A percentile compares a stretch with the other conserved stretches of the same genome.
Conservation (phyloP, 92 coral and sea anemone species). For the Phenganax subtilis region DNA sequence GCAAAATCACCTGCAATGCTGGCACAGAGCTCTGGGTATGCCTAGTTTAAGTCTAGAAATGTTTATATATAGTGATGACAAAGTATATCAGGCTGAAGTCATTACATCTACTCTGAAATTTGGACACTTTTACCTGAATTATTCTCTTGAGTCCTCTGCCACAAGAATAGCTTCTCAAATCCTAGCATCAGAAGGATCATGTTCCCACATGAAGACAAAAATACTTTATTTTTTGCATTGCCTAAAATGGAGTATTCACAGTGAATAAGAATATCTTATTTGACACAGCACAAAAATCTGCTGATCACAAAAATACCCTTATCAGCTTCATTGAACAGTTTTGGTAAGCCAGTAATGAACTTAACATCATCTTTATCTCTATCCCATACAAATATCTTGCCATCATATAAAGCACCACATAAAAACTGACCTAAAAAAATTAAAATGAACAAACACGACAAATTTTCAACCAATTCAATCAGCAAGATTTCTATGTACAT, state of each 20-base stretch:
- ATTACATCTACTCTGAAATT: too few species aligned
- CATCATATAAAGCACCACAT: conserved; percentile 80
- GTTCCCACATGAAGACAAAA: conserved; percentile 75
- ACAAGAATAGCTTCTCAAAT: conserved; percentile 70
- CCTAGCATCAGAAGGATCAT: conserved; percentile 70
- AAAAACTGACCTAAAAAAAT: conserved; percentile 63
- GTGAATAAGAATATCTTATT: too few species aligned
- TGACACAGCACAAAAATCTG: too few species aligned
- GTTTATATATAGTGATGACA: not conserved
- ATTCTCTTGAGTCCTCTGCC: conserved; percentile 64
- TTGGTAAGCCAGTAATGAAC: conserved; percentile 53
- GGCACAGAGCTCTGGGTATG: not conserved
- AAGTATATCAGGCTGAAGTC: not conserved
- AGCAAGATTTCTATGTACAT: not conserved
- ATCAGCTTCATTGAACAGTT: conserved; percentile 34
- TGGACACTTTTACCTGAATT: not conserved
- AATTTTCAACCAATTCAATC: not conserved
- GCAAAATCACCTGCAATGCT: not conserved
- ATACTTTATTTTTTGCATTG: conserved; percentile 51
- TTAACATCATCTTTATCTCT: conserved; percentile 60
- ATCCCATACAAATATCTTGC: conserved; percentile 86
- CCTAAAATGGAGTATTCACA: conserved; percentile 37
- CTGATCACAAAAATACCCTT: conserved; percentile 12
- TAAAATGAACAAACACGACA: not conserved
- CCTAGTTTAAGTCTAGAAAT: not conserved